Evolutionary conservation across 1,140 invertebrate genomes (phyloP), one percentile per base, ranked within the genome.

Genomic region (Megathymus violae): DNA sequence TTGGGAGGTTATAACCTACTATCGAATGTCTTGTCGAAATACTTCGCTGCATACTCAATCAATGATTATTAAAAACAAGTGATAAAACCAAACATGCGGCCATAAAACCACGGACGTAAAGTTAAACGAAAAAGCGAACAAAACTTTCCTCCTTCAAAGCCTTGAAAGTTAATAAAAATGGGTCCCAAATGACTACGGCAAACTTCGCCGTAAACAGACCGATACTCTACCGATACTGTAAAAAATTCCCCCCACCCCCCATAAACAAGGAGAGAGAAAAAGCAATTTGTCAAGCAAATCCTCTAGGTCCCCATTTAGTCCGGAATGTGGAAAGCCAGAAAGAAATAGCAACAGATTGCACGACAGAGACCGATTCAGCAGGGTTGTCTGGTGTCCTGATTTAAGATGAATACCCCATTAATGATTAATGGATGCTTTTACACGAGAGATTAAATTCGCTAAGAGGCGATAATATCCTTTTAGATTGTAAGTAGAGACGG

Each of bases 221-320:
- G 74, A 83, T 80, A 80, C 71, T 71, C 68, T 62, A 56, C 74
- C 67, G 76, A 82, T 80, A 80, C 75, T 59, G 67, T 62, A 65
- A 73, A 70, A 76, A 68, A 68, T 67, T 62, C 67, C 59, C 48
- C 69, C 77, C 64, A 34, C 52, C 71, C 54, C 69, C 67, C 67
- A 76, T 75, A 82, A 82, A 81, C 76, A 82, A 80, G 77, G 70
- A 72, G 73, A 82, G 70, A 66, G 74, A 81, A 79, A 85, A 89
- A 85, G 81, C 82, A 82, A 85, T 87, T 84, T 85, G 79, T 88
- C 86, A 87, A 87, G 81, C 71, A 87, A 85, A 85, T 85, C 82
- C 81, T 74, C 68, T 17, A 62, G 65, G 68, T 71, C 52, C 74
- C 67, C 71, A 63, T 69, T 72, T 70, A 70, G 74, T 58, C 14